phyloP scores from a whole-genome alignment of 1,140 invertebrate species.

The Platyscapa corneri region DNA sequence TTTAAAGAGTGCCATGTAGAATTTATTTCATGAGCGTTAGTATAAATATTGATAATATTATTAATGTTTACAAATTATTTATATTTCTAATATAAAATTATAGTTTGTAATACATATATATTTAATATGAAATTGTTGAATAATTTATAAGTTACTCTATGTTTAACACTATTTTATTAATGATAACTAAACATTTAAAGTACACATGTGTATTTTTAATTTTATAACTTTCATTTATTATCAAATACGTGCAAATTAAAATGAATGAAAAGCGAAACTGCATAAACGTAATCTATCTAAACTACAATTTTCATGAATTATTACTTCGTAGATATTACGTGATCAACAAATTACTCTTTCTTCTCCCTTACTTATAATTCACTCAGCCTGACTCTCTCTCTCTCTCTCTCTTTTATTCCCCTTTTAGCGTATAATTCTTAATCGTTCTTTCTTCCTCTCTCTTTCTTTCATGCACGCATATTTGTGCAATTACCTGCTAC shows the following conservation, averaged over 20 bases:
- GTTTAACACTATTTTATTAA: no score
- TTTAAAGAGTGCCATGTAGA: no score
- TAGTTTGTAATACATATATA: no score
- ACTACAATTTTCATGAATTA: background rate
- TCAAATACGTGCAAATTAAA: background rate
- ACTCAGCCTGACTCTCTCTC: background rate
- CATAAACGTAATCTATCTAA: background rate
- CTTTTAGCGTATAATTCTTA: background rate
- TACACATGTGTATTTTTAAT: no score
- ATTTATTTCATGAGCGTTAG: no score
- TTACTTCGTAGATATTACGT: background rate
- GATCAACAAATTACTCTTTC: background rate
- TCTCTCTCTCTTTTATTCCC: background rate
- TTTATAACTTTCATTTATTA: no score
- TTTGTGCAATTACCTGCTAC: constrained; percentile 47
- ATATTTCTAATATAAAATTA: no score
- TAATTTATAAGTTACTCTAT: no score
- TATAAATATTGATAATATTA: no score
- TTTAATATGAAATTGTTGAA: no score
- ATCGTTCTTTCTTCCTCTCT: background rate
- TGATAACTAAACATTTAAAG: no score
- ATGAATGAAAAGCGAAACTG: background rate
- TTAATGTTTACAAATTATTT: no score
- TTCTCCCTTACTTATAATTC: background rate
- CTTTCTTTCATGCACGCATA: background rate